These are phyloP conservation scores for Oscheius sp. DNA, from an alignment of 1,140 invertebrate species.

Conservation along the genomic window DNA sequence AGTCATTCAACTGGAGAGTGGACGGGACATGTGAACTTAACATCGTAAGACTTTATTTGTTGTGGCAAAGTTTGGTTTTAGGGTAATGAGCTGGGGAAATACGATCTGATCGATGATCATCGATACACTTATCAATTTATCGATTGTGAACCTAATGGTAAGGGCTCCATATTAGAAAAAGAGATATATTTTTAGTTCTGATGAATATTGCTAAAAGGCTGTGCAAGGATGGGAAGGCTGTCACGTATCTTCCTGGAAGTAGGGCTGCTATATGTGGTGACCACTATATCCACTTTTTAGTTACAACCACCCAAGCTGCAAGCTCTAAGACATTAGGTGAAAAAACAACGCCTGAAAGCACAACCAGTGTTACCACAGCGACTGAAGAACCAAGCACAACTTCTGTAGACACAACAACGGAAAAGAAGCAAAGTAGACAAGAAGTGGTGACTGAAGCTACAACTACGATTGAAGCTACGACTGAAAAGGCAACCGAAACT, in stretches of 20 bases:
- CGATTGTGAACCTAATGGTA: conserved; percentile 49
- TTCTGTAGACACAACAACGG: neutral
- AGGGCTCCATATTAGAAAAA: neutral
- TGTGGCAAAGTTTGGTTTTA: conserved; percentile 17
- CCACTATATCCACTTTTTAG: too few relatives aligned
- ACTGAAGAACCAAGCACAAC: neutral
- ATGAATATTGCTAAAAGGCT: conserved; percentile 35
- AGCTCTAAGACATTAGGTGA: conserved; percentile 5
- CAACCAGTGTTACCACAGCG: neutral
- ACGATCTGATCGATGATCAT: conserved; percentile 50
- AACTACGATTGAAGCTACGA: neutral
- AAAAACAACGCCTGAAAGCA: neutral
- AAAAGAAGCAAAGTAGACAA: neutral
- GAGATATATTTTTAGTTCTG: conserved; percentile 35
- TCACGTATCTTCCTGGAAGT: too few relatives aligned
- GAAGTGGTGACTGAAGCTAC: neutral
- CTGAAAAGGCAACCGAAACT: neutral
- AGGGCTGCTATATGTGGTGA: too few relatives aligned
- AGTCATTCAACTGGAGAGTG: conserved; percentile 50
- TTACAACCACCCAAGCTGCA: conserved; percentile 3
- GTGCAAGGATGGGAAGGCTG: conserved; percentile 9
- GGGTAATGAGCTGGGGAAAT: conserved; percentile 43
- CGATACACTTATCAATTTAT: conserved; percentile 54
- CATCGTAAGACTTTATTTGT: conserved; percentile 43
- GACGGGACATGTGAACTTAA: conserved; percentile 48